phyloP scores from a whole-genome alignment of 2,797 vertebrate species.

The Alca torda region DNA sequence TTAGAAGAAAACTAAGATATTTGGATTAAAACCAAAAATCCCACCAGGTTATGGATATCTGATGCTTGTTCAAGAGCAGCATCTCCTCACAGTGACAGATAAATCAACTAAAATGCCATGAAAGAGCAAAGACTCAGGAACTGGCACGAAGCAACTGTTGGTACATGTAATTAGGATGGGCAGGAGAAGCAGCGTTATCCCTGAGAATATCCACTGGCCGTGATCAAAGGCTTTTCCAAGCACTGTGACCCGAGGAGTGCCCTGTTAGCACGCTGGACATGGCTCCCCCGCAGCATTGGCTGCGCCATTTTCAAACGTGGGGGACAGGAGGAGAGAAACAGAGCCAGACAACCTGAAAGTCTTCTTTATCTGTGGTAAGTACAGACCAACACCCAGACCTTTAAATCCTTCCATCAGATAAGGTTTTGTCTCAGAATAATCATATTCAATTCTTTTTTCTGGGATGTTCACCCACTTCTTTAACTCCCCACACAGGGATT shows the following conservation, averaged over 20 bases:
- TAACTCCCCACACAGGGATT: not conserved
- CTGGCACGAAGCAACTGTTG: not conserved
- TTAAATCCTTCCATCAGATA: not conserved
- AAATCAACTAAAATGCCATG: not conserved
- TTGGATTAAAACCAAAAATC: not conserved
- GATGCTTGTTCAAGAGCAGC: not conserved
- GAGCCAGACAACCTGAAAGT: not conserved
- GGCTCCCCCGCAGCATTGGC: no score
- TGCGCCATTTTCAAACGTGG: fast-evolving
- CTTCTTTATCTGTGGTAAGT: not conserved
- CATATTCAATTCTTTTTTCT: not conserved
- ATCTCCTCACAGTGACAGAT: not conserved
- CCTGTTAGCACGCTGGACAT: fast-evolving
- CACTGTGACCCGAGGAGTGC: fast-evolving
- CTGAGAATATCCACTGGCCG: not conserved
- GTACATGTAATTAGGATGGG: not conserved
- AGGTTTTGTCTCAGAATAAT: not conserved
- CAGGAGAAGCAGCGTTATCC: not conserved
- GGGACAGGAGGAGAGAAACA: not conserved
- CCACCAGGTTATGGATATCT: not conserved
- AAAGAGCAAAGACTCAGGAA: not conserved
- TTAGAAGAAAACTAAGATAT: not conserved
- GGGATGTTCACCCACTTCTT: not conserved
- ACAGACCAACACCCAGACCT: not conserved
- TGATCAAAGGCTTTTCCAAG: not conserved